Conservation (phyloP, 2,888 invertebrate genomes). For the Eucera pruinosa region DNA sequence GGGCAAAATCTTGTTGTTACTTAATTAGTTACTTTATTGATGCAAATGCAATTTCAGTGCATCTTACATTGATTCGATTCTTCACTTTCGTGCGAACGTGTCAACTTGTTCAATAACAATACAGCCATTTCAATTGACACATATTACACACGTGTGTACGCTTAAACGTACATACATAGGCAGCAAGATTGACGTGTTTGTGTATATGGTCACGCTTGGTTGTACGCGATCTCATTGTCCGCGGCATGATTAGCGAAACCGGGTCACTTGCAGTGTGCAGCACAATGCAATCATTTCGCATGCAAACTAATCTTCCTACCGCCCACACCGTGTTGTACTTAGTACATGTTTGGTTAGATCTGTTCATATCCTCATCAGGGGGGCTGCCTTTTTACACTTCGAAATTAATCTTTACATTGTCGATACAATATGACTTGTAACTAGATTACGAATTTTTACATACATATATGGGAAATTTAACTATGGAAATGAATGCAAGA, state of each 20-base stretch:
- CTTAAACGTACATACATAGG: slow-evolving; percentile 17
- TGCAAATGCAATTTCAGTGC: background rate
- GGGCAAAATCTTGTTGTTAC: too few relatives aligned
- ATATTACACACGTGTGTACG: slow-evolving; percentile 52
- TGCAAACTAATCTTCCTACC: slow-evolving; percentile 75
- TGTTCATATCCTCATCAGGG: slow-evolving; percentile 42
- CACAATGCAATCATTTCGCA: slow-evolving; percentile 74
- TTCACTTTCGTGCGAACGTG: slow-evolving; percentile 44
- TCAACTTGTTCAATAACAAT: slow-evolving; percentile 56
- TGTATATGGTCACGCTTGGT: slow-evolving; percentile 70
- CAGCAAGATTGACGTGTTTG: slow-evolving; percentile 27
- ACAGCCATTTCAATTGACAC: slow-evolving; percentile 69
- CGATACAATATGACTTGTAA: too few relatives aligned
- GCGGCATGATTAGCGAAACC: slow-evolving; percentile 75
- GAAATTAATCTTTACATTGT: slow-evolving; percentile 46
- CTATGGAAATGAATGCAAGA: too few relatives aligned
- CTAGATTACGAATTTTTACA: too few relatives aligned
- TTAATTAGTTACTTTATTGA: too few relatives aligned
- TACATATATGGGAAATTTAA: too few relatives aligned
- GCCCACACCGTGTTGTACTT: slow-evolving; percentile 53
- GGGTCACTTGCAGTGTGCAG: slow-evolving; percentile 74
- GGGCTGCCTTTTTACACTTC: slow-evolving; percentile 34
- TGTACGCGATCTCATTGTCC: slow-evolving; percentile 76
- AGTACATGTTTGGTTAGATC: slow-evolving; percentile 39
- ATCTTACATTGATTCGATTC: slow-evolving; percentile 22